phyloP scores from a whole-genome alignment of 2,113 vertebrate species.

The Peucedramus taeniatus region DNA sequence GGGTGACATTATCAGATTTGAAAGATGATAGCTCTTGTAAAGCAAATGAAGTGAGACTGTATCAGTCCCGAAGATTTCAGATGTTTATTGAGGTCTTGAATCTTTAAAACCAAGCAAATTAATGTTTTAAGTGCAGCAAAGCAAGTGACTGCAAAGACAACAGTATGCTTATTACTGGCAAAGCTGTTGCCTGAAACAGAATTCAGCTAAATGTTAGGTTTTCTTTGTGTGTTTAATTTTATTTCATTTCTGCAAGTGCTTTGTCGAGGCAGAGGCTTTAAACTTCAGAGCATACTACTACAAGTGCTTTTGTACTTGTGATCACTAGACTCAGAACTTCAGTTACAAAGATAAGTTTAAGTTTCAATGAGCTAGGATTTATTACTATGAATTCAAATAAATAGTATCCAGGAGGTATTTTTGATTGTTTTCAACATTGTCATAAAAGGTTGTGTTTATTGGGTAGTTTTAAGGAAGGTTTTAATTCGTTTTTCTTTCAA shows the following conservation, averaged over 20 bases:
- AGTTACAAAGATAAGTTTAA: not conserved
- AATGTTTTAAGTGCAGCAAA: slow-evolving; percentile 5
- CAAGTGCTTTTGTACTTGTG: not conserved
- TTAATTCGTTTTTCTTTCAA: not conserved
- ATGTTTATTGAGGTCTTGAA: slow-evolving; percentile 27
- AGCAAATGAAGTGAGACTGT: slow-evolving; percentile 32
- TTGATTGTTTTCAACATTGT: not conserved
- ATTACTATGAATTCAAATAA: not conserved
- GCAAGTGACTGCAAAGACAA: not conserved
- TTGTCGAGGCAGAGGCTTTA: not conserved
- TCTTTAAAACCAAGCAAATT: slow-evolving; percentile 20
- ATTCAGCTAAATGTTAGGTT: not conserved
- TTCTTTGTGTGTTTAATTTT: not conserved
- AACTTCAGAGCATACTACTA: not conserved
- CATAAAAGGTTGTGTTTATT: not conserved
- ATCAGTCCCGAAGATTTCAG: slow-evolving; percentile 22
- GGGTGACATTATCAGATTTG: slow-evolving; percentile 17
- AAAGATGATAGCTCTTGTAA: slow-evolving; percentile 55
- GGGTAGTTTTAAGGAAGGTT: not conserved
- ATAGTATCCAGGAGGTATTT: not conserved
- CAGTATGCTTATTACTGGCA: not conserved
- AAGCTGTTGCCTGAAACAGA: not conserved
- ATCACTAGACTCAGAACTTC: not conserved
- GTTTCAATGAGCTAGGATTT: not conserved
- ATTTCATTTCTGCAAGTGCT: not conserved